Conservation (phyloP, 2,888 invertebrate species). For the Drosophila fungiperda region DNA sequence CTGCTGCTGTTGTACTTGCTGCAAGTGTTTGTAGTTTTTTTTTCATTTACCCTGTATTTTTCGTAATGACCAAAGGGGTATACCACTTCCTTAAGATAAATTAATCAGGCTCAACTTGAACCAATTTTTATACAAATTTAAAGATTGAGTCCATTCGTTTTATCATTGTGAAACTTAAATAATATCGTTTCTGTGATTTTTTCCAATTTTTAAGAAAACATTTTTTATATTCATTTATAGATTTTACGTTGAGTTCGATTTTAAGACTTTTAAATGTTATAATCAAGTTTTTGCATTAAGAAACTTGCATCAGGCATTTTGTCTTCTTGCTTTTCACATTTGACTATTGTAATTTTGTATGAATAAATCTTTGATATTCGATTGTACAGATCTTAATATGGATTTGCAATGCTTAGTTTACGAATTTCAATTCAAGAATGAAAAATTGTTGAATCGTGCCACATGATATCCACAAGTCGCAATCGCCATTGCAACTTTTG, state of each 20-base stretch:
- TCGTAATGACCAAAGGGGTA: background rate
- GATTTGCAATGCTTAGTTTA: background rate
- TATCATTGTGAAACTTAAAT: background rate
- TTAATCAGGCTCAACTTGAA: background rate
- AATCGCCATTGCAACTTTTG: background rate
- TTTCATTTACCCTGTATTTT: constrained; percentile 25
- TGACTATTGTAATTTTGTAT: background rate
- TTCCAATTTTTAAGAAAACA: background rate
- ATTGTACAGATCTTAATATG: background rate
- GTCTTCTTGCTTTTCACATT: background rate
- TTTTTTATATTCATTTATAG: background rate
- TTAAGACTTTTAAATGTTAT: background rate
- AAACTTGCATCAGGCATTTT: background rate
- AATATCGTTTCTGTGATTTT: background rate
- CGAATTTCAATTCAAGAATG: background rate
- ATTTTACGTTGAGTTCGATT: background rate
- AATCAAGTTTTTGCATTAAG: background rate
- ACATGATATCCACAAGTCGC: constrained; percentile 9
- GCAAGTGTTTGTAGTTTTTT: constrained; percentile 36
- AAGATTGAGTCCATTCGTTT: background rate
- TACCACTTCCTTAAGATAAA: background rate
- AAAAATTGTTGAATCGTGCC: background rate
- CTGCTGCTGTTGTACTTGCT: constrained; percentile 15
- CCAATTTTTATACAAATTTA: background rate
- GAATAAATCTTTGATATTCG: background rate